Evolutionary conservation across 2,888 invertebrate species (phyloP).

Genomic region (Camptogramma bilineatum): DNA sequence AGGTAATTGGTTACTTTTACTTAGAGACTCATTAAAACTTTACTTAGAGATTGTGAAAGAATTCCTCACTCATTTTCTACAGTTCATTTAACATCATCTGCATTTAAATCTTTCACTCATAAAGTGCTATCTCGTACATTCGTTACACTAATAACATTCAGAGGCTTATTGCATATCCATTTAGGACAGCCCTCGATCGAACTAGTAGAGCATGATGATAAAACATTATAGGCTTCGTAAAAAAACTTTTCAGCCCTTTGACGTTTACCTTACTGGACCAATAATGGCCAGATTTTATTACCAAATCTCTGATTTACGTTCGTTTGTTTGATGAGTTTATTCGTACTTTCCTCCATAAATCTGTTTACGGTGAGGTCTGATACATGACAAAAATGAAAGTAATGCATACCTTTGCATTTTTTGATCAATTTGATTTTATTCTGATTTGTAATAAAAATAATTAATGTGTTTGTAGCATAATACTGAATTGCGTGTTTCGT

Average conservation of each 20-base stretch:
- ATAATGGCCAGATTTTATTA: conserved; percentile 26
- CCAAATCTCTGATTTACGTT: conserved; percentile 22
- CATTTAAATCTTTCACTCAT: too few species aligned
- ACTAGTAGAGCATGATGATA: conserved; percentile 55
- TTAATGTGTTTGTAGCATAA: not conserved
- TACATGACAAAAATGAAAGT: not conserved
- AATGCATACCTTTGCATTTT: not conserved
- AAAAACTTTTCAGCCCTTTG: conserved; percentile 43
- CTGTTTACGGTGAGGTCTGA: not conserved
- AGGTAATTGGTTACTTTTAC: too few species aligned
- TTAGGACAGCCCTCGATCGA: conserved; percentile 45
- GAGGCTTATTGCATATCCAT: conserved; percentile 6
- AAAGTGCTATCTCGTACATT: too few species aligned
- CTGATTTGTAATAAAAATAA: not conserved
- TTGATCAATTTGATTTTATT: not conserved
- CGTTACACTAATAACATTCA: not conserved
- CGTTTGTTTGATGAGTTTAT: conserved; percentile 7
- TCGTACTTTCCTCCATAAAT: conserved; percentile 3
- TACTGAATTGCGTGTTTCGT: not conserved
- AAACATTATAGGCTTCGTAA: conserved; percentile 40
- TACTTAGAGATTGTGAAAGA: too few species aligned
- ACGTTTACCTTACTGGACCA: conserved; percentile 29
- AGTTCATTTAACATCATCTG: too few species aligned
- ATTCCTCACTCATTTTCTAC: too few species aligned
- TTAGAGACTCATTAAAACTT: too few species aligned